Conservation (phyloP, 64 coral and sea anemone genomes). For the Pachyseris speciosa region DNA sequence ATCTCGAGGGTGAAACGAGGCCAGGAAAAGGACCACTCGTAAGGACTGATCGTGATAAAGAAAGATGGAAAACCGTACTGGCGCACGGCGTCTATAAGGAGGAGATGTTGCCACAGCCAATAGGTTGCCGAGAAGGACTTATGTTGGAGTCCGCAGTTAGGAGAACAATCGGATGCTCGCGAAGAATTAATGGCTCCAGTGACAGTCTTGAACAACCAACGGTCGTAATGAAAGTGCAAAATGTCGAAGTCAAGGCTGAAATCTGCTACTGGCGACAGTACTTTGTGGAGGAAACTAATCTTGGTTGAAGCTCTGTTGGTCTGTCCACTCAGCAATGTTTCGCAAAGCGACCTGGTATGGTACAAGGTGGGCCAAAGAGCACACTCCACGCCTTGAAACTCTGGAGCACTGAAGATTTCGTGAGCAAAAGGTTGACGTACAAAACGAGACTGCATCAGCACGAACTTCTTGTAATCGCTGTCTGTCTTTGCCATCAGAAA, state of each 20-base stretch:
- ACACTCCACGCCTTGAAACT: conserved; percentile 31
- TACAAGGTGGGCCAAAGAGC: conserved; percentile 67
- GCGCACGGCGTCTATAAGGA: conserved; percentile 2
- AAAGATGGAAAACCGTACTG: conserved; percentile 25
- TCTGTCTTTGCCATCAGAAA: not conserved
- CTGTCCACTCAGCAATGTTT: not conserved
- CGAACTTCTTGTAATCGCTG: not conserved
- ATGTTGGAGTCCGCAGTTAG: conserved; percentile 11
- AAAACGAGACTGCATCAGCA: not conserved
- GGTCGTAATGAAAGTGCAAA: conserved; percentile 60
- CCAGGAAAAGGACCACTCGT: conserved; percentile 17
- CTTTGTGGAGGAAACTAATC: too few relatives aligned
- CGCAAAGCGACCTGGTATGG: not conserved
- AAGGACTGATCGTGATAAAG: not conserved
- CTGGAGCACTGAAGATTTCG: not conserved
- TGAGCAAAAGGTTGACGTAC: too few relatives aligned
- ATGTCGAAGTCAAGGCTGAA: not conserved
- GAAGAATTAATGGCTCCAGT: conserved; percentile 18
- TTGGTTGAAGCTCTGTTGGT: not conserved
- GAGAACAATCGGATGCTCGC: not conserved
- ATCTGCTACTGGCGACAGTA: not conserved
- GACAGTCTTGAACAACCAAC: conserved; percentile 49
- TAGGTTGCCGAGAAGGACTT: conserved; percentile 51
- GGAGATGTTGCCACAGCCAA: conserved; percentile 57
- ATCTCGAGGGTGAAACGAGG: too few relatives aligned